Evolutionary conservation across 2,113 vertebrate species (phyloP).

Genomic region (Chinchilla lanigera): DNA sequence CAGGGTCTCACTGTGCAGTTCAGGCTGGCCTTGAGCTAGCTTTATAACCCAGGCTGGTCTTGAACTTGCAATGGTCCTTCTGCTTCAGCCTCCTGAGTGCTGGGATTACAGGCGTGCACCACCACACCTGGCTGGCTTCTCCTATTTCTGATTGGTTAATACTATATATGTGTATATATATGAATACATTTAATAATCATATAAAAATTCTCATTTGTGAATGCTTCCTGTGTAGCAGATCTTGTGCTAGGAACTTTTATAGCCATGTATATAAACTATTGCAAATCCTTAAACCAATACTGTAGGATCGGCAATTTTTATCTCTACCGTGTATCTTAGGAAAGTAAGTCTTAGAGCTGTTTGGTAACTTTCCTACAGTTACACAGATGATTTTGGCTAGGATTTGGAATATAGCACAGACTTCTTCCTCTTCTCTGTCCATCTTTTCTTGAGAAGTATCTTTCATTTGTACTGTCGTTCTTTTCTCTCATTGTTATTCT

Average conservation of each 20-base stretch:
- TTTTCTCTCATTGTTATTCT: not conserved
- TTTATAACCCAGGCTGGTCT: too few species aligned
- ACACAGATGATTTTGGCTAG: not conserved
- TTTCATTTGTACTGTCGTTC: not conserved
- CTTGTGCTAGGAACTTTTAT: not conserved
- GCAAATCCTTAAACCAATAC: not conserved
- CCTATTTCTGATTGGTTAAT: not conserved
- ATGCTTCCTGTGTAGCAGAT: not conserved
- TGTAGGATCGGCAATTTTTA: not conserved
- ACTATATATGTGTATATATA: not conserved
- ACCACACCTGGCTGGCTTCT: not conserved
- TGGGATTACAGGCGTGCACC: too few species aligned
- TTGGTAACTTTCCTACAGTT: not conserved
- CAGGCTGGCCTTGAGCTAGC: too few species aligned
- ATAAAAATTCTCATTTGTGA: constrained; percentile 6
- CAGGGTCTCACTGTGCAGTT: too few species aligned
- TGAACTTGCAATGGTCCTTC: too few species aligned
- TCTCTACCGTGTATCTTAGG: not conserved
- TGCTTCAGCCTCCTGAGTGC: too few species aligned
- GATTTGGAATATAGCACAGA: not conserved
- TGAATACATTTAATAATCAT: not conserved
- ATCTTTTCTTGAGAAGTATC: not conserved
- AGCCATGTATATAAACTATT: not conserved
- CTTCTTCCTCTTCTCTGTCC: not conserved
- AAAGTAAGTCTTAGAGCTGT: constrained; percentile 14